Evolutionary conservation across 1,140 invertebrate genomes (phyloP), one percentile per base, ranked within the genome.

Genomic region (Scaptomyza hsui): DNA sequence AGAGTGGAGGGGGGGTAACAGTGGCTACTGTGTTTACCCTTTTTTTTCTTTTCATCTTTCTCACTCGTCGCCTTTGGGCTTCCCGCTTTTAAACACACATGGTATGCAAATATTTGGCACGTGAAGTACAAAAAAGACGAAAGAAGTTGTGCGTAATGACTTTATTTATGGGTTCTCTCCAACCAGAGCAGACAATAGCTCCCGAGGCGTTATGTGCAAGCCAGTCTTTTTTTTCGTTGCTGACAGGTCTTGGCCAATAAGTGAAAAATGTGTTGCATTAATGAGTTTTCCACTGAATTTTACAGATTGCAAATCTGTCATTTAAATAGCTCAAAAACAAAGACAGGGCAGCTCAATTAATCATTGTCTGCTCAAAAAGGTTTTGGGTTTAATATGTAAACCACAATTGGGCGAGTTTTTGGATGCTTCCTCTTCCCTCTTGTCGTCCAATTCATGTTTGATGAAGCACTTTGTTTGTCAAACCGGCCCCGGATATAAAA

Each of bases 71-170:
- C 13, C 21, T 48, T 49, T 47, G 19, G 44, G 72, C 12, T 37
- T 56, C 37, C 44, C 55, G 60, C 26, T 29, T 9, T 29, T 7
- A 6, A 6, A 29, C 26, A 29, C 18, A 42, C 55, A 61, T 67
- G 72, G 69, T 83, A 83, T 83, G 75, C 79, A 83, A 83, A 83
- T 83, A 83, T 83, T 83, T 56, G 78, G 62, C 67, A 72, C 57
- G 68, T 48, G n/a, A 15, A 4, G 15, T 16, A 42, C 70, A 44
- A 71, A 61, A 42, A 60, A 65, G 68, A n/a, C n/a, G n/a, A n/a
- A n/a, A n/a, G n/a, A n/a, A n/a, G n/a, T n/a, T n/a, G n/a, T 81
- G 81, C 74, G 81, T 86, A 86, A 86, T 86, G 81, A 81, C 81
- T 86, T 86, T 86, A 86, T 86, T 86, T 86, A 86, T 83, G 80